phyloP scores from a whole-genome alignment of 1,140 invertebrate genomes.

The Cydia splendana region DNA sequence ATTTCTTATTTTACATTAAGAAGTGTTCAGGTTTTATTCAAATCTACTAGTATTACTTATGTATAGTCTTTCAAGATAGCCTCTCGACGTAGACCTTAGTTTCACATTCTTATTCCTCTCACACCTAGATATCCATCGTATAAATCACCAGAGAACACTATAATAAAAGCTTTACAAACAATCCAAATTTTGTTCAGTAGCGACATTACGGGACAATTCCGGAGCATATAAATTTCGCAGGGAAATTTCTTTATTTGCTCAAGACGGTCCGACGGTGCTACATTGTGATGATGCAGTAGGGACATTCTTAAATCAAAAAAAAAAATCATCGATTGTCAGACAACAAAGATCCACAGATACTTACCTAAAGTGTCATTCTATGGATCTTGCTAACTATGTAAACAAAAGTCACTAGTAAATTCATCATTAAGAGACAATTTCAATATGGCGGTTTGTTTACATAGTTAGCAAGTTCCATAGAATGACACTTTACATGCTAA shows the following conservation, averaged over 20 bases:
- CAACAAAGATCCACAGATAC: too few species aligned
- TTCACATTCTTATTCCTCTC: neutral
- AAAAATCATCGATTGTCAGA: too few species aligned
- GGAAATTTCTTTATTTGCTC: conserved; percentile 32
- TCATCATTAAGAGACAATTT: too few species aligned
- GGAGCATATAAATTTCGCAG: conserved; percentile 22
- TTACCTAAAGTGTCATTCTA: too few species aligned
- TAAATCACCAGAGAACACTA: conserved; percentile 15
- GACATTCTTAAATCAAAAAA: too few species aligned
- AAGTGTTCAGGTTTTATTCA: too few species aligned
- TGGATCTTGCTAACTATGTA: too few species aligned
- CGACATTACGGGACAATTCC: conserved; percentile 30
- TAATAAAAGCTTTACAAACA: conserved; percentile 32
- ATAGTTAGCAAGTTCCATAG: too few species aligned
- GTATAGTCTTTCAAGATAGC: neutral
- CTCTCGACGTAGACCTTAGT: neutral
- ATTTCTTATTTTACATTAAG: too few species aligned
- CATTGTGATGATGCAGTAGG: neutral
- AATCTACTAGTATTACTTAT: neutral
- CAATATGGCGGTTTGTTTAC: too few species aligned
- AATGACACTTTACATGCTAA: too few species aligned
- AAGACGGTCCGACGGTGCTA: neutral
- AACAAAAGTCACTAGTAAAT: too few species aligned
- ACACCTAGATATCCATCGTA: neutral
- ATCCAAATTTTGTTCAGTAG: conserved; percentile 30